These are phyloP conservation scores for Podarcis raffonei DNA, from an alignment of 2,113 vertebrate species.

Conservation along the genomic window DNA sequence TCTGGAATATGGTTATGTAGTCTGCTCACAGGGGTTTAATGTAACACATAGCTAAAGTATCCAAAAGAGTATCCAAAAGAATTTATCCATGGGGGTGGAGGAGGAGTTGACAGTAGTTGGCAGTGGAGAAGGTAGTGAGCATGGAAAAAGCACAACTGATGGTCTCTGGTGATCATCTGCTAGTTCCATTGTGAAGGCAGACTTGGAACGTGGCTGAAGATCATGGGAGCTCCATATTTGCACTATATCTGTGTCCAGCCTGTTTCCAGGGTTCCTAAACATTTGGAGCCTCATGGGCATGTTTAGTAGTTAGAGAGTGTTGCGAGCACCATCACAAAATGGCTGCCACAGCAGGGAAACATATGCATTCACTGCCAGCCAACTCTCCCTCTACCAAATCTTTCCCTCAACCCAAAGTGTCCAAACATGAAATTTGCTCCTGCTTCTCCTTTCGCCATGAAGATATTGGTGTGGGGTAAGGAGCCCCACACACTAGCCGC, in stretches of 20 bases:
- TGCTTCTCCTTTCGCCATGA: too few species aligned
- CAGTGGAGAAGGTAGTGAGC: not conserved
- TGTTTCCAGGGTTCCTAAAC: not conserved
- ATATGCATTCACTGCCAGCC: too few species aligned
- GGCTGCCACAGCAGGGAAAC: too few species aligned
- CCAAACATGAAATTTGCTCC: too few species aligned
- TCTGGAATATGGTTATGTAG: not conserved
- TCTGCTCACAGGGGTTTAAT: too few species aligned
- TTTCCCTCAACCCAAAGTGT: too few species aligned
- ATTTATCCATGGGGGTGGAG: not conserved
- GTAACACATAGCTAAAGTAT: not conserved
- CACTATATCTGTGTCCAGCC: not conserved
- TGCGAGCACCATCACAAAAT: too few species aligned
- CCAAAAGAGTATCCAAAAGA: not conserved
- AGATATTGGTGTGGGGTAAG: too few species aligned
- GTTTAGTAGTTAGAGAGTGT: too few species aligned
- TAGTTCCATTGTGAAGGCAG: not conserved
- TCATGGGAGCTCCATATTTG: not conserved
- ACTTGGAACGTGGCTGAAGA: not conserved
- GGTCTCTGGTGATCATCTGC: not conserved
- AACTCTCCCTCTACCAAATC: too few species aligned
- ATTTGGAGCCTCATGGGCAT: too few species aligned
- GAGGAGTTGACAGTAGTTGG: not conserved
- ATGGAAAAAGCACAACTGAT: not conserved
- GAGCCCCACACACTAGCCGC: too few species aligned